Evolutionary conservation across 2,797 vertebrate genomes (phyloP).

Genomic region (Etheostoma perlongum): DNA sequence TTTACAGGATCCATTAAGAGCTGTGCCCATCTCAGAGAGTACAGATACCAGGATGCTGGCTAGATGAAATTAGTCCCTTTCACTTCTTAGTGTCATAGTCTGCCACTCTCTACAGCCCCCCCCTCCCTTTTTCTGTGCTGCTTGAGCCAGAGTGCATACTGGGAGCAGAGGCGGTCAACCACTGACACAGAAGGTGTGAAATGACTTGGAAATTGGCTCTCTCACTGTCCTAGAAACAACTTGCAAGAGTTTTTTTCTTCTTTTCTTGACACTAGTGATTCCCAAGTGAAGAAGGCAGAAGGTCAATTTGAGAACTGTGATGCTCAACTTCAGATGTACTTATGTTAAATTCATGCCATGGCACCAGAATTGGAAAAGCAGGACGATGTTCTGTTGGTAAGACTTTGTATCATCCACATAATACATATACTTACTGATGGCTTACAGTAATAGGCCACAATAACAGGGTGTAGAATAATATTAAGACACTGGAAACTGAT

Average conservation of each 20-base stretch:
- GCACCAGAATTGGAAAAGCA: conserved; percentile 9
- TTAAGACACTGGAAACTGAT: too few relatives aligned
- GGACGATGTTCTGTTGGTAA: not conserved
- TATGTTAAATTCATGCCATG: not conserved
- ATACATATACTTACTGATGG: not conserved
- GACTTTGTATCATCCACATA: not conserved
- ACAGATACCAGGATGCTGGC: conserved; percentile 22
- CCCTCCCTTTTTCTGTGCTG: not conserved
- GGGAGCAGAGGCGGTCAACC: conserved; percentile 44
- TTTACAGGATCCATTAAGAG: conserved; percentile 38
- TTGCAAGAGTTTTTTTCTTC: conserved; percentile 1
- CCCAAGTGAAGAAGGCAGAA: conserved; percentile 13
- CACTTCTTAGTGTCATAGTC: conserved; percentile 40
- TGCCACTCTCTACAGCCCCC: conserved; percentile 20
- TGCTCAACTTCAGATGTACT: conserved; percentile 16
- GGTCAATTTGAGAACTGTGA: conserved; percentile 14
- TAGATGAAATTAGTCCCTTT: conserved; percentile 35
- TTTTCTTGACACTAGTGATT: conserved; percentile 32
- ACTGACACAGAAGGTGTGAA: conserved; percentile 58
- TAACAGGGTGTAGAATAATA: too few relatives aligned
- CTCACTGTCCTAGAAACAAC: conserved; percentile 43
- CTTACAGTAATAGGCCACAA: not conserved
- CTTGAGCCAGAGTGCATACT: conserved; percentile 29
- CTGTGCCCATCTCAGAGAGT: conserved; percentile 11
- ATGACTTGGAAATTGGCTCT: conserved; percentile 48